Conservation (phyloP, 2,797 vertebrate genomes). For the Darevskia nairensis region DNA sequence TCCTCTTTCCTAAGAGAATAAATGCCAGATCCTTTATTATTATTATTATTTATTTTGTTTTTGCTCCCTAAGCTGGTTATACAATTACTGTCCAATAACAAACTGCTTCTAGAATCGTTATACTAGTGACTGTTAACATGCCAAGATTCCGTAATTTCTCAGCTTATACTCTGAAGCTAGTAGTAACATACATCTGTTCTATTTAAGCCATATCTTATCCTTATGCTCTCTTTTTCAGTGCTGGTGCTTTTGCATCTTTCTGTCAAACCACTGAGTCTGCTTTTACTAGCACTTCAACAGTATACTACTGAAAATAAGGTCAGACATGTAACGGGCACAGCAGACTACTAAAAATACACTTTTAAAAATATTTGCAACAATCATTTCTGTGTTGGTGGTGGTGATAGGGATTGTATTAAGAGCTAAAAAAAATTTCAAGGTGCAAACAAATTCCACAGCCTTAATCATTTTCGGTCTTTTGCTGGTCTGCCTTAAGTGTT, state of each 20-base stretch:
- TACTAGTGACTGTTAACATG: slow-evolving; percentile 62
- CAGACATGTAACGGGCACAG: slow-evolving; percentile 23
- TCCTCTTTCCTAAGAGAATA: slow-evolving; percentile 63
- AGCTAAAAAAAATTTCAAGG: slow-evolving; percentile 78
- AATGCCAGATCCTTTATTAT: slow-evolving; percentile 19
- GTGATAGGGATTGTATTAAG: slow-evolving; percentile 63
- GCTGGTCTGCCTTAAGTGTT: slow-evolving; percentile 84
- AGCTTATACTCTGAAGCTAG: slow-evolving; percentile 66
- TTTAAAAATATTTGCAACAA: slow-evolving; percentile 70
- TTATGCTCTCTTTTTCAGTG: slow-evolving; percentile 64
- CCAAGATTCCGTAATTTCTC: slow-evolving; percentile 68
- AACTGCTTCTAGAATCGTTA: slow-evolving; percentile 64
- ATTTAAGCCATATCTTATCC: slow-evolving; percentile 77
- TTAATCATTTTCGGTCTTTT: slow-evolving; percentile 82
- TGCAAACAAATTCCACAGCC: slow-evolving; percentile 82
- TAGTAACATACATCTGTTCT: slow-evolving; percentile 67
- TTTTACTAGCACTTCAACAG: slow-evolving; percentile 30
- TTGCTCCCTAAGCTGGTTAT: slow-evolving; percentile 40
- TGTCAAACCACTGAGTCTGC: slow-evolving; percentile 58
- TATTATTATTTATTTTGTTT: too few relatives aligned
- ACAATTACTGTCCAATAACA: slow-evolving; percentile 67
- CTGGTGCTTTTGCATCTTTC: slow-evolving; percentile 81
- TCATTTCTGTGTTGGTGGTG: background rate
- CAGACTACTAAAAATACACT: slow-evolving; percentile 66
- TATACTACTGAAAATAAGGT: slow-evolving; percentile 8